These are phyloP conservation scores for Helicolenus hilgendorfi DNA, from an alignment of 2,797 vertebrate genomes.

Conservation along the genomic window DNA sequence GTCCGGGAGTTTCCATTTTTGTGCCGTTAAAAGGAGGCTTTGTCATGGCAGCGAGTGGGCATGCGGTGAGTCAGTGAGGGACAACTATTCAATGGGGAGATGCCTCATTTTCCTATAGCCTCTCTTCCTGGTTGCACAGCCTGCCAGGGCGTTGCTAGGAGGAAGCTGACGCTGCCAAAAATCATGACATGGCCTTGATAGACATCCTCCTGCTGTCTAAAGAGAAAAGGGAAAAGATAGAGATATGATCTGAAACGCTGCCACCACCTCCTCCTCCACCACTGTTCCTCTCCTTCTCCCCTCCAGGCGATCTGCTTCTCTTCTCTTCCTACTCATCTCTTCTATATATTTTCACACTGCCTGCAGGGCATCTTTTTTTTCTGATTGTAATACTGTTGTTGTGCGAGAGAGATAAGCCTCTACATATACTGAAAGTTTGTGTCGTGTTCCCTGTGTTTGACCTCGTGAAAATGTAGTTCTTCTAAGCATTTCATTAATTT, in stretches of 20 bases:
- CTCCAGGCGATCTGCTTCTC: slow-evolving; percentile 56
- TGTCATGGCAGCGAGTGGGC: slow-evolving; percentile 61
- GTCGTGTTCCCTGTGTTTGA: slow-evolving; percentile 20
- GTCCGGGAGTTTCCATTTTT: slow-evolving; percentile 57
- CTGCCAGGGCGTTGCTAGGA: slow-evolving; percentile 68
- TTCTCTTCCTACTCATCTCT: slow-evolving; percentile 62
- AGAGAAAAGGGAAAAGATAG: slow-evolving; percentile 60
- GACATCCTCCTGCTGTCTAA: slow-evolving; percentile 63
- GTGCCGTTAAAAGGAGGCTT: slow-evolving; percentile 57
- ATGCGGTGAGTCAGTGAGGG: slow-evolving; percentile 62
- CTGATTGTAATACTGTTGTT: slow-evolving; percentile 43
- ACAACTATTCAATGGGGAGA: slow-evolving; percentile 60
- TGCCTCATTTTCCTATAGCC: slow-evolving; percentile 50
- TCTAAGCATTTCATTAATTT: slow-evolving; percentile 7
- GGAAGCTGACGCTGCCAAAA: slow-evolving; percentile 68
- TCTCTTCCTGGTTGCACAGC: slow-evolving; percentile 56
- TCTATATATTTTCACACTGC: slow-evolving; percentile 46
- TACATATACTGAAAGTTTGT: slow-evolving; percentile 37
- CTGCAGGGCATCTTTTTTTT: slow-evolving; percentile 21
- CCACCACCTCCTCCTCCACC: slow-evolving; percentile 61
- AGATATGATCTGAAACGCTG: slow-evolving; percentile 74
- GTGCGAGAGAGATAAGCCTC: slow-evolving; percentile 19
- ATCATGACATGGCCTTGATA: slow-evolving; percentile 69
- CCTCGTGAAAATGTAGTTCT: slow-evolving; percentile 21
- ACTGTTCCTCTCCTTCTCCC: slow-evolving; percentile 44